A percentile compares a stretch with the other conserved stretches of the same genome.
These are phyloP conservation scores for Hanleya hanleyi DNA, from an alignment of 2,888 invertebrate species.

Conservation along the genomic window DNA sequence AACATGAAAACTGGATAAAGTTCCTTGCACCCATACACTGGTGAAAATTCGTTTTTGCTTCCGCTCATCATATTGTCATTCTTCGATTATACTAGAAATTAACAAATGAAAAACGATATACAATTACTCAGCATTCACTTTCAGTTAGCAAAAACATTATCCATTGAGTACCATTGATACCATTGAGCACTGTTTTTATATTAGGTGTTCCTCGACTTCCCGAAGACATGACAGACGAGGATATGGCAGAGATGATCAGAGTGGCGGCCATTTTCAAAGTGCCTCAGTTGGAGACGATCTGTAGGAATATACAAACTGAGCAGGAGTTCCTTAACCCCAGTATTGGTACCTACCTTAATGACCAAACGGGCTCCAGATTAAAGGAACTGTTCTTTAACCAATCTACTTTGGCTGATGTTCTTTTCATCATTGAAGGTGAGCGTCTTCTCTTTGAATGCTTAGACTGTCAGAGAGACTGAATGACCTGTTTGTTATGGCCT, in stretches of 20 bases:
- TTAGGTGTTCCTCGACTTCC: constrained; percentile 59
- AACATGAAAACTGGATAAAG: too few species aligned
- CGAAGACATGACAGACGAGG: constrained; percentile 37
- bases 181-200: constrained; percentile 6
- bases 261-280: constrained; percentile 58
- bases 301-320: constrained; percentile 57
- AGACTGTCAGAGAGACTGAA: too few species aligned
- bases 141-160: too few species aligned
- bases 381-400: constrained; percentile 63
- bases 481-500: too few species aligned
- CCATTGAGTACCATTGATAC: too few species aligned
- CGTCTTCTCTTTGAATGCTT: neutral
- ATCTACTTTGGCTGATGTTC: constrained; percentile 54
- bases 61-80: too few species aligned
- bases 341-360: constrained; percentile 67
- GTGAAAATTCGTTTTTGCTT: too few species aligned
- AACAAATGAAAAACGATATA: too few species aligned
- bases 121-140: too few species aligned
- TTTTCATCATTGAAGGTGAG: constrained; percentile 63
- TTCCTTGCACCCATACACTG: too few species aligned
- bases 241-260: constrained; percentile 48
- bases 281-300: constrained; percentile 60
- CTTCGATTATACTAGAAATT: too few species aligned
- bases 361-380: constrained; percentile 59
- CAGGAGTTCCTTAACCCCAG: constrained; percentile 69